A percentile compares a stretch with the other conserved stretches of the same genome.
Evolutionary conservation across 1,140 invertebrate species (phyloP).

Genomic region (Aplysia californica): DNA sequence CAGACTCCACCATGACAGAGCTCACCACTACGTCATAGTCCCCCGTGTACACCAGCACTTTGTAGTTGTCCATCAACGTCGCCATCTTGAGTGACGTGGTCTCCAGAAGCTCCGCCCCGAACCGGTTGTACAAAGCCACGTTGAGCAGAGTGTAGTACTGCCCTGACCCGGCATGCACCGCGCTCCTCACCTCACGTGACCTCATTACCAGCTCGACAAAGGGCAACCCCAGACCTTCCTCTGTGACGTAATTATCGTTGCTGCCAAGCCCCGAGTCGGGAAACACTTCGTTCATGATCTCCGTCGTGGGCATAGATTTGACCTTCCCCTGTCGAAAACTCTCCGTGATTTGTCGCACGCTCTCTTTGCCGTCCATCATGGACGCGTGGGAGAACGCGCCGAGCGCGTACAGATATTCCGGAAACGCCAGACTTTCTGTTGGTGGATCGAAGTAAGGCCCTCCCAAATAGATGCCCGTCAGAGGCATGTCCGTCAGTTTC

Average conservation of each 20-base stretch:
- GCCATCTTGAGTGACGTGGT: background rate
- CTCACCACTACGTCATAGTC: constrained; percentile 1
- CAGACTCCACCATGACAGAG: background rate
- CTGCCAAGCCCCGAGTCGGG: background rate
- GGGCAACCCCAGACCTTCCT: background rate
- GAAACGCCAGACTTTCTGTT: background rate
- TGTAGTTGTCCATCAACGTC: constrained; percentile 6
- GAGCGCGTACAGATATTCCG: background rate
- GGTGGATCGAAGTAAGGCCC: constrained; percentile 7
- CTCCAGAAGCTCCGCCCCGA: background rate
- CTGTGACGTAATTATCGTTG: constrained; percentile 5
- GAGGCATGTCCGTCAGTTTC: constrained; percentile 44
- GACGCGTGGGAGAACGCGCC: background rate
- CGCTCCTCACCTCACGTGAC: background rate
- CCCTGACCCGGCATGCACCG: background rate
- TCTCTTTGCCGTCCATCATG: background rate
- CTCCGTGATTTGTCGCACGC: background rate
- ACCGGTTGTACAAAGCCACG: background rate
- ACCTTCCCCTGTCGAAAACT: background rate
- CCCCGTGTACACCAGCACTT: constrained; percentile 7
- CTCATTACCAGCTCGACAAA: background rate
- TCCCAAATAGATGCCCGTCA: background rate
- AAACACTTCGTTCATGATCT: background rate
- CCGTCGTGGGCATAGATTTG: background rate
- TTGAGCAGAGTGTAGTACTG: background rate